A percentile compares a stretch with the other conserved stretches of the same genome.
Conservation (phyloP, 2,888 invertebrate genomes). For the Theodoxus fluviatilis region DNA sequence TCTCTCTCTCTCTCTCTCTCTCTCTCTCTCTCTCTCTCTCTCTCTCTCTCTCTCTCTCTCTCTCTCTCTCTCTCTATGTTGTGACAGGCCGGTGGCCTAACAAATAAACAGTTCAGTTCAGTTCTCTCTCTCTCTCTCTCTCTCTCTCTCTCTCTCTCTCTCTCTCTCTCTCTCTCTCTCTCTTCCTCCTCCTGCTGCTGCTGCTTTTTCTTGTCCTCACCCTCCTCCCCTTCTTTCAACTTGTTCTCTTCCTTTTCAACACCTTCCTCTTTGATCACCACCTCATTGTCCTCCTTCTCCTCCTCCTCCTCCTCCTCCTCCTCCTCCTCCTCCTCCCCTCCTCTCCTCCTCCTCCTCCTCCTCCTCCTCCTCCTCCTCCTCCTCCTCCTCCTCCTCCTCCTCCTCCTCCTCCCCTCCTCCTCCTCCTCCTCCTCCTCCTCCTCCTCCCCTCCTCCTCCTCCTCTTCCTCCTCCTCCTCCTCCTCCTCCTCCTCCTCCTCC, state of each 20-base stretch:
- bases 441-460: neutral
- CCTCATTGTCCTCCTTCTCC: too few species aligned
- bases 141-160: constrained; percentile 28
- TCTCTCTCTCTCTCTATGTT: neutral
- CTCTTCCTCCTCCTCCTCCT: neutral
- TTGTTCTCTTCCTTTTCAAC: neutral
- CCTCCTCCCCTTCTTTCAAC: constrained; percentile 26
- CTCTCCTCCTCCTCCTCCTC: constrained; percentile 60
- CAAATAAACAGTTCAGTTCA: neutral
- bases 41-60: neutral
- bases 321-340: constrained; percentile 52
- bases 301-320: constrained; percentile 42
- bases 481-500: constrained; percentile 3
- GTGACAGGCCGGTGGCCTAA: neutral
- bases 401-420: neutral
- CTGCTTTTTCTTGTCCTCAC: constrained; percentile 27
- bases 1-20: constrained; percentile 12
- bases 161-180: constrained; percentile 19
- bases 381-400: constrained; percentile 31
- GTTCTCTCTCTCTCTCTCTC: constrained; percentile 23
- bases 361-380: constrained; percentile 42
- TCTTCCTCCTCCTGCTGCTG: constrained; percentile 28
- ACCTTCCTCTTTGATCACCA: too few species aligned
- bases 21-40: constrained; percentile 14
- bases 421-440: neutral